These are phyloP conservation scores for Trachurus trachurus DNA, from an alignment of 2,797 vertebrate genomes.

Conservation along the genomic window DNA sequence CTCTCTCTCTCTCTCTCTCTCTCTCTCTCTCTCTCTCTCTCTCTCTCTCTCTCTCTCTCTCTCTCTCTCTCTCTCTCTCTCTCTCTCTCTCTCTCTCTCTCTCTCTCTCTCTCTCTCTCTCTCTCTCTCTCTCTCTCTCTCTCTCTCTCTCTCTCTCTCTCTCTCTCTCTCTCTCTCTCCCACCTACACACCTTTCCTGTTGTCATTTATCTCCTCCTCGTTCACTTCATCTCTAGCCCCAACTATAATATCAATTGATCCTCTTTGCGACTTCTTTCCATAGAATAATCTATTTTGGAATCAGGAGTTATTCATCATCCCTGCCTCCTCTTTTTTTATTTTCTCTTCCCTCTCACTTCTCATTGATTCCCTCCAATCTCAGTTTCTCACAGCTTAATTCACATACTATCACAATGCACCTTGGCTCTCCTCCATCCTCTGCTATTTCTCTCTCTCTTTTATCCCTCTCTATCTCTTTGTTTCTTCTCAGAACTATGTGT, in stretches of 20 bases:
- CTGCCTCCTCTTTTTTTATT: constrained; percentile 12
- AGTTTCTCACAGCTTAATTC: constrained; percentile 37
- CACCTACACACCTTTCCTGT: constrained; percentile 12
- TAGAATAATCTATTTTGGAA: constrained; percentile 58
- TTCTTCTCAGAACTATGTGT: constrained; percentile 30
- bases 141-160: background rate
- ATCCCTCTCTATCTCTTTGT: background rate
- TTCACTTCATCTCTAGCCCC: constrained; percentile 19
- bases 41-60: background rate
- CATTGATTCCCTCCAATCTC: constrained; percentile 32
- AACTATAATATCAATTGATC: constrained; percentile 18
- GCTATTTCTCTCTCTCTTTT: background rate
- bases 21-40: background rate
- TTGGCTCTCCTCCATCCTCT: constrained; percentile 16
- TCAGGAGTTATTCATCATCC: constrained; percentile 57
- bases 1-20: background rate
- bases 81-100: background rate
- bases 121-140: background rate
- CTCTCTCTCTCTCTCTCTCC: background rate
- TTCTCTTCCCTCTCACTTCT: constrained; percentile 1
- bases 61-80: background rate
- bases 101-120: background rate
- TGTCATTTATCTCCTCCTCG: constrained; percentile 32
- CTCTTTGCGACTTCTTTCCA: constrained; percentile 37
- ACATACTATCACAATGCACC: constrained; percentile 44